Evolutionary conservation across 2,797 vertebrate genomes (phyloP).

Genomic region (Girardinus metallicus): DNA sequence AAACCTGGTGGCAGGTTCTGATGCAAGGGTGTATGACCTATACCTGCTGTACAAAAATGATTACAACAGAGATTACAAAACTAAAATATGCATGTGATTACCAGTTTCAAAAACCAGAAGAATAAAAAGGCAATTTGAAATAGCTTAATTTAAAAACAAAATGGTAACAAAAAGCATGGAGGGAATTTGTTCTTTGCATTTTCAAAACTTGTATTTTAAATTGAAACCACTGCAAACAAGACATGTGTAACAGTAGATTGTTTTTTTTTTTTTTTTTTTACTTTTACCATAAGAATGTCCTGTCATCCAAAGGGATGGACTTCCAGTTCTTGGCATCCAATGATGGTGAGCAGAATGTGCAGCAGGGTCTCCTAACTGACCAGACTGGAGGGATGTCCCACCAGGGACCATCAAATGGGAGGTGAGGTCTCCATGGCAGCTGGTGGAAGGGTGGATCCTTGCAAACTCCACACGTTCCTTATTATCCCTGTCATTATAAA

Average conservation of each 20-base stretch:
- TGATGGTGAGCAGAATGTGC: constrained; percentile 91
- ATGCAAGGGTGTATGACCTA: constrained; percentile 92
- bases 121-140: background rate
- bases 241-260: background rate
- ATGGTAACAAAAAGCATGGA: background rate
- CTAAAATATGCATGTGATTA: background rate
- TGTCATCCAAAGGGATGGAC: constrained; percentile 97
- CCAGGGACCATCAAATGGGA: constrained; percentile 92
- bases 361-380: constrained; percentile 89
- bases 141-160: constrained; percentile 2
- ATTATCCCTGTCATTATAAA: constrained; percentile 84
- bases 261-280: constrained; percentile 47
- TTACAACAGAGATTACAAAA: constrained; percentile 13
- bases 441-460: constrained; percentile 90
- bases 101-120: background rate
- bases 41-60: constrained; percentile 80
- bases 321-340: constrained; percentile 96
- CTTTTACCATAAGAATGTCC: constrained; percentile 94
- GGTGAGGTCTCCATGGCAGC: constrained; percentile 91
- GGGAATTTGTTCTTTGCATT: background rate
- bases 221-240: background rate
- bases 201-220: background rate
- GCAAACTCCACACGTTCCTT: constrained; percentile 95
- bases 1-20: constrained; percentile 96
- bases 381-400: constrained; percentile 87